Conservation (phyloP, 2,113 vertebrate genomes). For the Mola mola region DNA sequence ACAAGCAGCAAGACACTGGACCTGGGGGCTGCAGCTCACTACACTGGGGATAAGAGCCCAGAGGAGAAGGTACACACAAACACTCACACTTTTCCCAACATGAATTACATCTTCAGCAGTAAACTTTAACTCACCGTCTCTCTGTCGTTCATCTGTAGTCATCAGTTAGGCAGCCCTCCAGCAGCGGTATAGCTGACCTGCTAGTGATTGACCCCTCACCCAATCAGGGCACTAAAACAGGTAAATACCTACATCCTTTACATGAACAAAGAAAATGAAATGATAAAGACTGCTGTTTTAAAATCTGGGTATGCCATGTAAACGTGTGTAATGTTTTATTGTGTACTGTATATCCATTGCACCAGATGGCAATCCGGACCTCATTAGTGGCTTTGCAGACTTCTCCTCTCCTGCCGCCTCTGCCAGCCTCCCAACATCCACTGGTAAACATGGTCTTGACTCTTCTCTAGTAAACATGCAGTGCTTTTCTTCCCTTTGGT, state of each 20-base stretch:
- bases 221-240: constrained; percentile 74
- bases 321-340: not conserved
- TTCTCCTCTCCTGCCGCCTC: constrained; percentile 91
- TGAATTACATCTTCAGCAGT: not conserved
- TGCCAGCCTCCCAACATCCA: constrained; percentile 84
- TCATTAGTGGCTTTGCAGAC: constrained; percentile 94
- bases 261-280: not conserved
- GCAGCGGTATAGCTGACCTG: constrained; percentile 88
- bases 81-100: not conserved
- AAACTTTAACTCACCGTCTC: not conserved
- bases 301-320: no score
- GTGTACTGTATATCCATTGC: constrained; percentile 14
- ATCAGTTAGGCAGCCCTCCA: constrained; percentile 82
- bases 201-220: constrained; percentile 86
- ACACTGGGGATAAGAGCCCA: constrained; percentile 92
- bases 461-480: not conserved
- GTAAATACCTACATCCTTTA: constrained; percentile 59
- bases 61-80: constrained; percentile 75
- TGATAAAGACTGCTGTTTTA: not conserved
- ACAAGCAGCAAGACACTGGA: constrained; percentile 93
- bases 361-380: constrained; percentile 87
- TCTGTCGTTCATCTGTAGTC: constrained; percentile 55
- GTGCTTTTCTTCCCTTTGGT: not conserved
- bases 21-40: constrained; percentile 95
- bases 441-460: constrained; percentile 77